A percentile compares a stretch with the other conserved stretches of the same genome.
Evolutionary conservation across 2,888 invertebrate species (phyloP).

Genomic region (Lasius platythorax): DNA sequence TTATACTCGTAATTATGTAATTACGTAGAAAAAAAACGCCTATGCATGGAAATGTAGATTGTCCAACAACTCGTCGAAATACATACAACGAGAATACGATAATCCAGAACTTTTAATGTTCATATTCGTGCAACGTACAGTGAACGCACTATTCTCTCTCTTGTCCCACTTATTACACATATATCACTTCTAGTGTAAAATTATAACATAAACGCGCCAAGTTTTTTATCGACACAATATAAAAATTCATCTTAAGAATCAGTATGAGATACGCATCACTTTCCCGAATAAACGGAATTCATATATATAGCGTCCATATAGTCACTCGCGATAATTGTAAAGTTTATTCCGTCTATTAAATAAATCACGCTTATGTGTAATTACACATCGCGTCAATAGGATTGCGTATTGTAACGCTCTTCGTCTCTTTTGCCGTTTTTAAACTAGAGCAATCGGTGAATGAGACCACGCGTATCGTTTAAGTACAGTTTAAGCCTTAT

Average conservation of each 20-base stretch:
- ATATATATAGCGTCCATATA: conserved; percentile 6
- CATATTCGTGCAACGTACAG: conserved; percentile 19
- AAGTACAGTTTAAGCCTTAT: conserved; percentile 70
- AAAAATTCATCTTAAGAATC: conserved; percentile 37
- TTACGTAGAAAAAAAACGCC: conserved; percentile 13
- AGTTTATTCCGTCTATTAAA: conserved; percentile 27
- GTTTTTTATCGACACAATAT: conserved; percentile 38
- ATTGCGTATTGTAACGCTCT: conserved; percentile 21
- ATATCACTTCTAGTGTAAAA: conserved; percentile 49
- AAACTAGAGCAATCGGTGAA: conserved; percentile 22
- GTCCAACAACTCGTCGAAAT: conserved; percentile 44
- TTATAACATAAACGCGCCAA: conserved; percentile 30
- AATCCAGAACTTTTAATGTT: conserved; percentile 28
- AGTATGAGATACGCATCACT: conserved; percentile 33
- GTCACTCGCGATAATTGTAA: conserved; percentile 38
- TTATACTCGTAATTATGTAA: conserved; percentile 8
- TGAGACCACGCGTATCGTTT: conserved; percentile 54
- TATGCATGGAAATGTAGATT: conserved; percentile 36
- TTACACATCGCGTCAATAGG: conserved; percentile 54
- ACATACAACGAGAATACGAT: conserved; percentile 18
- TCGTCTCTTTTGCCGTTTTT: conserved; percentile 5
- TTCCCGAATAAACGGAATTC: conserved; percentile 21
- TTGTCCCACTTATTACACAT: conserved; percentile 21
- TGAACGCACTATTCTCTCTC: conserved; percentile 50
- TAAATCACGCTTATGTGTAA: conserved; percentile 62